Conservation (phyloP, 1,140 invertebrate species). For the Cryptotermes secundus region DNA sequence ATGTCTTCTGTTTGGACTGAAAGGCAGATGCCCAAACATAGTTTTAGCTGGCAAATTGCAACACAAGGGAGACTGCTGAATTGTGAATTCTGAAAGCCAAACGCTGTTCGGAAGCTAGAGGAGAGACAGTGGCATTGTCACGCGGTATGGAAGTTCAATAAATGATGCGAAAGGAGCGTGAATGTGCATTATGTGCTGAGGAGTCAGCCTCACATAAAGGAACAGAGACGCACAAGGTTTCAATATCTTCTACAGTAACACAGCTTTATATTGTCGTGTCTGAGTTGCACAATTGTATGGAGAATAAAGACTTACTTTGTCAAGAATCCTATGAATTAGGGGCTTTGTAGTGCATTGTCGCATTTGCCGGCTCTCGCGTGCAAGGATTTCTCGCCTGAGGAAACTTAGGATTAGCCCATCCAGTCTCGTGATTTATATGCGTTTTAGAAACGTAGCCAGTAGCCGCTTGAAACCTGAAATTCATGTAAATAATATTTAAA, state of each 20-base stretch:
- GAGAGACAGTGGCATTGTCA: neutral
- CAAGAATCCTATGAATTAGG: neutral
- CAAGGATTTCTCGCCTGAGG: neutral
- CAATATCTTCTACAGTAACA: neutral
- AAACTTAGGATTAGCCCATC: too few species aligned
- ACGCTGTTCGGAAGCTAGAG: neutral
- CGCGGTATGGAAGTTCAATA: conserved; percentile 2
- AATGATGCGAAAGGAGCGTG: neutral
- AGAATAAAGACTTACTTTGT: neutral
- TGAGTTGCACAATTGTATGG: neutral
- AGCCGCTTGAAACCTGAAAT: too few species aligned
- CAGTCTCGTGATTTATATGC: too few species aligned
- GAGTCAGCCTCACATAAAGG: neutral
- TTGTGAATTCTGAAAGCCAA: neutral
- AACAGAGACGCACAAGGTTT: neutral
- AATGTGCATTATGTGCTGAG: neutral
- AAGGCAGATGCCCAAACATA: neutral
- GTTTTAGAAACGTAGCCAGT: too few species aligned
- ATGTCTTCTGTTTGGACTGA: neutral
- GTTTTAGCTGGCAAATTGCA: neutral
- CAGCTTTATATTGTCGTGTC: neutral
- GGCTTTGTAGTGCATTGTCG: neutral
- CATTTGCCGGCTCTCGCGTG: neutral
- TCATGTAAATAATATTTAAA: too few species aligned
- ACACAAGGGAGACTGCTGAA: neutral